These are phyloP conservation scores for Zaprionus bogoriensis DNA, from an alignment of 2,888 invertebrate species.

Conservation along the genomic window DNA sequence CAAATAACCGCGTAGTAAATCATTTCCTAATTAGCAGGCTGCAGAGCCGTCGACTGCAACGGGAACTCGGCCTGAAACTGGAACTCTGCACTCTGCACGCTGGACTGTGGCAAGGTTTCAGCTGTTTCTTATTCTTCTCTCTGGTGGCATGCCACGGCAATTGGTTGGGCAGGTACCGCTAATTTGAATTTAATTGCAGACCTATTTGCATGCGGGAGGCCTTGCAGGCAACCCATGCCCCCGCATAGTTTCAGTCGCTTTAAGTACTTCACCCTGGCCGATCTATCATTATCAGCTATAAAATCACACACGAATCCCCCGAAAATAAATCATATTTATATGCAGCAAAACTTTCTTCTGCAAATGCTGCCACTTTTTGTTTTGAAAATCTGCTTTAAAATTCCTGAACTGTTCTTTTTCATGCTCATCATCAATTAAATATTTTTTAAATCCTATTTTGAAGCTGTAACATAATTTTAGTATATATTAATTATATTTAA, in stretches of 20 bases:
- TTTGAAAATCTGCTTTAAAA: no score
- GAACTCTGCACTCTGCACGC: conserved; percentile 4
- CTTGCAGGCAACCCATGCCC: not conserved
- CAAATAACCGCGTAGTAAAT: conserved; percentile 67
- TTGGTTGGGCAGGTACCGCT: conserved; percentile 58
- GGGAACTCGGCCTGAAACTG: conserved; percentile 22
- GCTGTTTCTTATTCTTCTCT: not conserved
- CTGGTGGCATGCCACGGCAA: conserved; percentile 44
- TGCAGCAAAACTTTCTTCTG: no score
- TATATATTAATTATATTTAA: no score
- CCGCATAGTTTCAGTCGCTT: not conserved
- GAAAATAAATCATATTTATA: not conserved
- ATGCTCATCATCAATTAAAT: no score
- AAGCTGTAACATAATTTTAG: no score
- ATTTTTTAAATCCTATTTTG: no score
- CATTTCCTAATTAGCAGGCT: conserved; percentile 74
- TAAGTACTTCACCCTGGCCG: not conserved
- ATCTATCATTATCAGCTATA: not conserved
- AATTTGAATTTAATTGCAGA: conserved; percentile 71
- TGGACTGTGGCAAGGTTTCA: conserved; percentile 4
- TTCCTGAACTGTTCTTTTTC: no score
- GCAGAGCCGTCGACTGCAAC: conserved; percentile 29
- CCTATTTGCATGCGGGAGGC: conserved; percentile 31
- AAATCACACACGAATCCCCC: not conserved
- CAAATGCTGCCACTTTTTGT: no score